Conservation (phyloP, 2,888 invertebrate genomes). For the Melinopterus prodromus region DNA sequence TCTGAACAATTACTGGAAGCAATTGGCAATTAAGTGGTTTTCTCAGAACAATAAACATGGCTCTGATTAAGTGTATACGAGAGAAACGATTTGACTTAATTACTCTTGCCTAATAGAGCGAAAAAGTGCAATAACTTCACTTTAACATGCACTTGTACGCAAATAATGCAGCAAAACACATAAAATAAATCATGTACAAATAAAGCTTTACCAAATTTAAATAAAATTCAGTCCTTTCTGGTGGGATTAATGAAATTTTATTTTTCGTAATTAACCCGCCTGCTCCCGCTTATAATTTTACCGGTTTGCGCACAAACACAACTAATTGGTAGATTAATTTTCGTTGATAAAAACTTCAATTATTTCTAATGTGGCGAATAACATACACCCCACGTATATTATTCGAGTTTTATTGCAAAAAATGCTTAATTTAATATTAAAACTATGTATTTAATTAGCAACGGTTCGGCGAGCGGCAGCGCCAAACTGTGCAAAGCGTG, state of each 20-base stretch:
- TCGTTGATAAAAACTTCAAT: neutral
- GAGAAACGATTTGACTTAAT: constrained; percentile 21
- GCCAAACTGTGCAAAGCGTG: neutral
- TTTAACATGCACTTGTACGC: neutral
- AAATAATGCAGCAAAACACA: neutral
- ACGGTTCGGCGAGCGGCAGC: neutral
- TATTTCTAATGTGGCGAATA: neutral
- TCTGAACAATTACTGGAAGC: constrained; percentile 14
- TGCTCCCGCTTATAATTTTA: no score
- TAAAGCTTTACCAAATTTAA: neutral
- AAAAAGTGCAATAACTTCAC: neutral
- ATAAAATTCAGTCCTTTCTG: neutral
- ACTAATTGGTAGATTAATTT: neutral
- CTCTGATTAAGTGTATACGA: constrained; percentile 18
- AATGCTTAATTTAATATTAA: neutral
- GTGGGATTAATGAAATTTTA: neutral
- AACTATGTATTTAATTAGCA: neutral
- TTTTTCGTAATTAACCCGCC: neutral
- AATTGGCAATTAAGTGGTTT: constrained; percentile 20
- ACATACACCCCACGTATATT: neutral
- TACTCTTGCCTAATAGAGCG: neutral
- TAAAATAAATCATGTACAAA: neutral
- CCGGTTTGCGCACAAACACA: no score
- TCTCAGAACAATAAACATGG: constrained; percentile 13
- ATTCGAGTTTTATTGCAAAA: neutral